A percentile compares a stretch with the other conserved stretches of the same genome.
Evolutionary conservation across 2,797 vertebrate species (phyloP).

Genomic region (Atherinosoma microstoma): DNA sequence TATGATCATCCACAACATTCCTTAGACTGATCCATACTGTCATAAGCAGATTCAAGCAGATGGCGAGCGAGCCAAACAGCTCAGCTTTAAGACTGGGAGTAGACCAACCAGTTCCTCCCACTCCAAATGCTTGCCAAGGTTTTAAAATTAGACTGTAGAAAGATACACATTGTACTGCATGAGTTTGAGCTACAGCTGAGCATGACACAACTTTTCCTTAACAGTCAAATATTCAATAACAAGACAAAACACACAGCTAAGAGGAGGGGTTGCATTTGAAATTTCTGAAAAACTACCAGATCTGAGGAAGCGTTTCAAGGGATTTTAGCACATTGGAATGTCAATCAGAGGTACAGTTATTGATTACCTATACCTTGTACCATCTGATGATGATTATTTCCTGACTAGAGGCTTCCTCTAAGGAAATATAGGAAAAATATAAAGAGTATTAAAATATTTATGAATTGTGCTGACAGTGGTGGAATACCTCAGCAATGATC

Average conservation of each 20-base stretch:
- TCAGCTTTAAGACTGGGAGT: slow-evolving; percentile 60
- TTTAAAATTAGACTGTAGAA: slow-evolving; percentile 73
- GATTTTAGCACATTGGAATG: slow-evolving; percentile 61
- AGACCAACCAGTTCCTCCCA: slow-evolving; percentile 63
- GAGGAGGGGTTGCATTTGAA: slow-evolving; percentile 27
- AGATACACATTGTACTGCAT: slow-evolving; percentile 66
- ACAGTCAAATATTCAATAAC: slow-evolving; percentile 57
- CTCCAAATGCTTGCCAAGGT: slow-evolving; percentile 59
- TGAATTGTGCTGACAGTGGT: slow-evolving; percentile 25
- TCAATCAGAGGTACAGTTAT: slow-evolving; percentile 68
- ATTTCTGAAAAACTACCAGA: slow-evolving; percentile 50
- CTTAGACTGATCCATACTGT: slow-evolving; percentile 63
- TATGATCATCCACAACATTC: slow-evolving; percentile 64
- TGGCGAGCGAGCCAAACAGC: slow-evolving; percentile 64
- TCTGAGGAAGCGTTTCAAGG: slow-evolving; percentile 55
- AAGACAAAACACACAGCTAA: slow-evolving; percentile 23
- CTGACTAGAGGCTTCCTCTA: slow-evolving; percentile 70
- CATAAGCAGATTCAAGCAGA: slow-evolving; percentile 63
- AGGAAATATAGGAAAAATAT: slow-evolving; percentile 61
- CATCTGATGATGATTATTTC: slow-evolving; percentile 75
- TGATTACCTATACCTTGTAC: slow-evolving; percentile 55
- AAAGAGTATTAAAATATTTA: slow-evolving; percentile 61
- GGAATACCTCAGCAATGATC: slow-evolving; percentile 14
- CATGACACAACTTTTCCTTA: slow-evolving; percentile 51
- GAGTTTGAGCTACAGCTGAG: slow-evolving; percentile 54